These are phyloP conservation scores for Austrolebias charrua DNA, from an alignment of 2,797 vertebrate genomes.

Conservation along the genomic window DNA sequence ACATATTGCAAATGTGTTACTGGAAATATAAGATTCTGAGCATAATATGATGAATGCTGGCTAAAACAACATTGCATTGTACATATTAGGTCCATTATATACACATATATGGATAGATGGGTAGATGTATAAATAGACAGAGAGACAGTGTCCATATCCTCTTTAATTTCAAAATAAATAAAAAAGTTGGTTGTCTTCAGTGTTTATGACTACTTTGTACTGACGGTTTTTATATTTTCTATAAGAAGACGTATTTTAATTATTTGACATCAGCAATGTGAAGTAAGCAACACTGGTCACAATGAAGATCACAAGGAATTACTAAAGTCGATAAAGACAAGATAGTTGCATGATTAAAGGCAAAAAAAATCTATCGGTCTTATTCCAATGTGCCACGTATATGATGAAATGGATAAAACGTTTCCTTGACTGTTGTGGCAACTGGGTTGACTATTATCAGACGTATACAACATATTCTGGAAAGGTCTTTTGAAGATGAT, in stretches of 20 bases:
- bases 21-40: too few species aligned
- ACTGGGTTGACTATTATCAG: constrained; percentile 15
- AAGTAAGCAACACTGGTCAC: constrained; percentile 1
- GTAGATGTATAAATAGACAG: too few species aligned
- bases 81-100: too few species aligned
- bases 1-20: too few species aligned
- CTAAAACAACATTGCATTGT: too few species aligned
- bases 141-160: too few species aligned
- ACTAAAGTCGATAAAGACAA: background rate
- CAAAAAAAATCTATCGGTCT: constrained; percentile 1
- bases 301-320: constrained; percentile 18
- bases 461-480: background rate
- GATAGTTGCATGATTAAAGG: constrained; percentile 6
- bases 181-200: too few species aligned
- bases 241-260: background rate
- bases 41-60: too few species aligned
- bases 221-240: background rate
- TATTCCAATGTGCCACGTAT: constrained; percentile 23
- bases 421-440: constrained; percentile 5
- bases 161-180: too few species aligned
- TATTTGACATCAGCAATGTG: constrained; percentile 1
- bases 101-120: too few species aligned
- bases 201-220: too few species aligned
- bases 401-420: constrained; percentile 7
- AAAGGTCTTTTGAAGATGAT: background rate